A percentile compares a stretch with the other conserved stretches of the same genome.
phyloP scores from a whole-genome alignment of 2,113 vertebrate genomes.

The Phrynosoma blainvillii region DNA sequence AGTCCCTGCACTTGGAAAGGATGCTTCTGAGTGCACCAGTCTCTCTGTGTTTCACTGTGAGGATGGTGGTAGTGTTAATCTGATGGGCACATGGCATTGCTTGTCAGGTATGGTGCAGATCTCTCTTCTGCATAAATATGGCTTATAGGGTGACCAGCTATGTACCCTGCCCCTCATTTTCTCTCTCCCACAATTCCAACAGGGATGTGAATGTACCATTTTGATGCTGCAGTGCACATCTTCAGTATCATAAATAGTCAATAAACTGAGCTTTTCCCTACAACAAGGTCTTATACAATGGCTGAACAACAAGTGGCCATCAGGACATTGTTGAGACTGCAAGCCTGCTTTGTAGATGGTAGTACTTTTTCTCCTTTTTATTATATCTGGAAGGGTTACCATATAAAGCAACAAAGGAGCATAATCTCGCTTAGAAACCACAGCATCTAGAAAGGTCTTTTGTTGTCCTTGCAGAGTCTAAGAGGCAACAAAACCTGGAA shows the following conservation, averaged over 20 bases:
- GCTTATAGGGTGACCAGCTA: background rate
- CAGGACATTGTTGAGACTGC: background rate
- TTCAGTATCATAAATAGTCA: background rate
- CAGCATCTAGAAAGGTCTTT: background rate
- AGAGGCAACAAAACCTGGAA: background rate
- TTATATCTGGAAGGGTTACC: too few relatives aligned
- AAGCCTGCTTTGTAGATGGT: too few relatives aligned
- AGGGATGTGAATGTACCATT: too few relatives aligned
- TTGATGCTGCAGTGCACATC: background rate
- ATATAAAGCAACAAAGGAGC: too few relatives aligned
- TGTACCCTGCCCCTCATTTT: background rate
- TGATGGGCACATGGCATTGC: background rate
- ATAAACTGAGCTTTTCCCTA: background rate
- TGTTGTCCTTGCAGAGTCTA: background rate
- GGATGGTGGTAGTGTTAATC: background rate
- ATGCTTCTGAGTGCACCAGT: too few relatives aligned
- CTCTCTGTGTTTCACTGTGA: background rate
- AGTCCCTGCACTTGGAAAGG: background rate
- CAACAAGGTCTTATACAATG: background rate
- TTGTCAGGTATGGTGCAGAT: background rate
- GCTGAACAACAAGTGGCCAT: background rate
- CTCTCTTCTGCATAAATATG: background rate
- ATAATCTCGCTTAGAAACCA: background rate
- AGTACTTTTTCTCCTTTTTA: too few relatives aligned
- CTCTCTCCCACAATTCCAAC: background rate